phyloP scores from a whole-genome alignment of 1,140 invertebrate species.

The Drusus annulatus region DNA sequence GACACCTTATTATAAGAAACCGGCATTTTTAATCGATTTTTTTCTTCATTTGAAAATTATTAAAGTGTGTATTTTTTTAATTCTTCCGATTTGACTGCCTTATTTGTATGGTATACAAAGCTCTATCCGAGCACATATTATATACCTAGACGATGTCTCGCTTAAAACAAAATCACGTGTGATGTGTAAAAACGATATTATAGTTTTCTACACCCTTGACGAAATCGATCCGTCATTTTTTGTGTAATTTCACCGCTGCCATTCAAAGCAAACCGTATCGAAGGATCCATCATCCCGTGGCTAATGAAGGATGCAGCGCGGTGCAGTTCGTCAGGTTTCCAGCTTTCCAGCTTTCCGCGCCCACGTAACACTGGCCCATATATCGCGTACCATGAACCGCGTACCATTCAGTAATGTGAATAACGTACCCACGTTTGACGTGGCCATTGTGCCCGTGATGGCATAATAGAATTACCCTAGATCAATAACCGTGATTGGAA shows the following conservation, averaged over 20 bases:
- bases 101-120: too few species aligned
- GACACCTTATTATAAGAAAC: too few species aligned
- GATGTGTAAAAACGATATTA: not conserved
- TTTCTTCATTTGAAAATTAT: too few species aligned
- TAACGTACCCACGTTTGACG: slow-evolving; percentile 37
- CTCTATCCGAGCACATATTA: too few species aligned
- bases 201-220: not conserved
- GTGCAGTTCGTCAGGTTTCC: slow-evolving; percentile 8
- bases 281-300: slow-evolving; percentile 51
- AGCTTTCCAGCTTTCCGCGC: slow-evolving; percentile 17
- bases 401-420: too few species aligned
- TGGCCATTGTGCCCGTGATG: slow-evolving; percentile 46
- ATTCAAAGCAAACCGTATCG: slow-evolving; percentile 53
- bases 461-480: slow-evolving; percentile 55
- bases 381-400: slow-evolving; percentile 19
- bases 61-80: too few species aligned
- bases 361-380: slow-evolving; percentile 53
- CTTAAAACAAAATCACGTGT: not conserved
- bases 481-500: slow-evolving; percentile 53
- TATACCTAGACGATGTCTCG: too few species aligned
- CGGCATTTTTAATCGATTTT: too few species aligned
- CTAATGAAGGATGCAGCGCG: slow-evolving; percentile 47
- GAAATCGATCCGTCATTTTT: slow-evolving; percentile 14
- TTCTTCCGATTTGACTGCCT: too few species aligned
- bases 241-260: slow-evolving; percentile 16